Percentiles rank a stretch among this genome's conserved stretches.
Conservation (phyloP, 2,113 vertebrate species). For the Catharus bicknelli region DNA sequence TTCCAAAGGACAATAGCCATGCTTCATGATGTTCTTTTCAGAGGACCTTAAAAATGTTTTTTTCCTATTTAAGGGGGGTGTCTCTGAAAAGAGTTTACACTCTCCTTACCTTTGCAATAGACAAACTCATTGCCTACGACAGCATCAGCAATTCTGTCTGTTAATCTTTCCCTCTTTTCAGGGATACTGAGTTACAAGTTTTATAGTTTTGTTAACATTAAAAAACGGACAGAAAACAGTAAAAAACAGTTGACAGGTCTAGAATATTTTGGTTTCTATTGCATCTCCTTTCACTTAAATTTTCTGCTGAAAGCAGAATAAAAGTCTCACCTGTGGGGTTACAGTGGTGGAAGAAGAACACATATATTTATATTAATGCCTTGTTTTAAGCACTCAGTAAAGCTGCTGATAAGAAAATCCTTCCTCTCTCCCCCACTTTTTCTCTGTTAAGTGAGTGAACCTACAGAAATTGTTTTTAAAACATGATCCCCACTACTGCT, state of each 20-base stretch:
- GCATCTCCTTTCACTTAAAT: not conserved
- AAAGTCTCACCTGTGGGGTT: not conserved
- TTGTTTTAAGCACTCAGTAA: not conserved
- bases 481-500: rapidly evolving
- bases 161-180: not conserved
- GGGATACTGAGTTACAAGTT: not conserved
- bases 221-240: not conserved
- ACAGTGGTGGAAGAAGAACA: not conserved
- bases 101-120: not conserved
- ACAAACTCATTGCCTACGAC: not conserved
- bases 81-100: not conserved
- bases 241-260: not conserved
- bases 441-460: not conserved
- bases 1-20: not conserved
- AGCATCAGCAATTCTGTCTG: not conserved
- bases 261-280: not conserved
- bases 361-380: not conserved
- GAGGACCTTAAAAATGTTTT: not conserved
- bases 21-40: not conserved
- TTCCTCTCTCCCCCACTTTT: not conserved
- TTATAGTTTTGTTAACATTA: not conserved
- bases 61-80: not conserved
- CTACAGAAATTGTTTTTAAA: not conserved
- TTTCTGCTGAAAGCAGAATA: not conserved
- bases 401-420: not conserved